Base-by-base conservation (phyloP, 2,888 invertebrate genomes). In the Melolontha melolontha region DNA sequence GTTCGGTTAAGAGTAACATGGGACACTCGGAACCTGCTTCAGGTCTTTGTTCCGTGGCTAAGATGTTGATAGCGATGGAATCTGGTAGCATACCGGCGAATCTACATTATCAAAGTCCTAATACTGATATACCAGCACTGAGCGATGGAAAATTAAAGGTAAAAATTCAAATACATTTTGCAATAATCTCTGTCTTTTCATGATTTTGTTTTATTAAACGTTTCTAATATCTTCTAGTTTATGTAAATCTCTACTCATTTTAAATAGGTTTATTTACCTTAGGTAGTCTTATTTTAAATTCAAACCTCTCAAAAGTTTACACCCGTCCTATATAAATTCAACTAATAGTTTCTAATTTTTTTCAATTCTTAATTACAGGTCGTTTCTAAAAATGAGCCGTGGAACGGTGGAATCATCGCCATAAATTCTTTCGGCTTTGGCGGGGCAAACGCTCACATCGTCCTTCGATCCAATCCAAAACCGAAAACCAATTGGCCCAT, bases 341-440 rank as follows among this genome's bases (percentile, higher is more conserved):
- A n/a, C n/a, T n/a, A n/a, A n/a, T n/a, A n/a, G n/a, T n/a, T n/a
- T n/a, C n/a, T n/a, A n/a, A n/a, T n/a, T n/a, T n/a, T 22, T 22
- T 22, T 22, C 4, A 10, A 34, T 34, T 34, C 10, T 34, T 6
- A 6, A 29, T 65, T 57, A n/a, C 50, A 74, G 74, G 96, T 98
- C 57, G 94, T 98, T 16, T 88, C 92, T 73, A 89, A 91, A 81
- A 90, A 92, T 77, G 91, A 89, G 70, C 89, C 91, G 27, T 97
- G 94, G 92, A 89, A 92, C 64, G 97, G 97, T 55, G 97, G 97
- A n/a, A 87, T 95, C 69, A 91, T 95, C 62, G 97, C 92, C 17
- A 84, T 99, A 34, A 99, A 98, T 85, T 97, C 97, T 7, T 99
- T 99, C 83, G 98, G 98, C 14, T 98, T 98, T 84, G 98, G 98